These are phyloP conservation scores for Parapsyche elsis DNA, from an alignment of 1,140 invertebrate genomes.

Conservation along the genomic window DNA sequence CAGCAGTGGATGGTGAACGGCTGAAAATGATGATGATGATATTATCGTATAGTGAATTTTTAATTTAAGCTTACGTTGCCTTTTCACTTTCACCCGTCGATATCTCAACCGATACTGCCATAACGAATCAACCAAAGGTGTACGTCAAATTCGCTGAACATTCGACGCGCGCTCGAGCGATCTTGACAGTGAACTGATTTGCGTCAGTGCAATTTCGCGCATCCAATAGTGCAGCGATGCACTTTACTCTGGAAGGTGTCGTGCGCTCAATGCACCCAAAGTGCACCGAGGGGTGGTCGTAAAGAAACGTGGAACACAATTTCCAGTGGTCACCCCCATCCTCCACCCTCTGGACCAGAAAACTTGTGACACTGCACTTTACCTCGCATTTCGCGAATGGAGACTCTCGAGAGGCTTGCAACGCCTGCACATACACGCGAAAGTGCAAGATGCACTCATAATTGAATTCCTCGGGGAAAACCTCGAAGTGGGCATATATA, in stretches of 20 bases:
- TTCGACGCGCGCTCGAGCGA: background rate
- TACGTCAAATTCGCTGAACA: background rate
- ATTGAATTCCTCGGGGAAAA: constrained; percentile 26
- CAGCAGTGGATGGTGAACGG: too few species aligned
- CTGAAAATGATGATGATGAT: too few species aligned
- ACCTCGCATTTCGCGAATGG: constrained; percentile 9
- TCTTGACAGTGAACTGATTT: too few species aligned
- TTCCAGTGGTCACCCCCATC: constrained; percentile 1
- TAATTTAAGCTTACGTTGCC: too few species aligned
- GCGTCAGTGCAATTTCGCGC: too few species aligned
- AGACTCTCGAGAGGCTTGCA: background rate
- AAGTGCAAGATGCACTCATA: constrained; percentile 9
- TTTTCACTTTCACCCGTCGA: too few species aligned
- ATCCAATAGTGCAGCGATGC: too few species aligned
- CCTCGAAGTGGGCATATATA: background rate
- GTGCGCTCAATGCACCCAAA: background rate
- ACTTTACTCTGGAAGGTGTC: background rate
- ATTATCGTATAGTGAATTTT: too few species aligned
- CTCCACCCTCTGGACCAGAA: constrained; percentile 7
- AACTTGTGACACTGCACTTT: constrained; percentile 41
- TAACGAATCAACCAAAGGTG: too few species aligned
- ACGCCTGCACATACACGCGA: background rate
- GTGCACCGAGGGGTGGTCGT: background rate
- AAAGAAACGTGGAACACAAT: constrained; percentile 22
- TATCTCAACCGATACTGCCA: too few species aligned